phyloP scores from a whole-genome alignment of 2,113 vertebrate genomes.

The Tupaia tana region DNA sequence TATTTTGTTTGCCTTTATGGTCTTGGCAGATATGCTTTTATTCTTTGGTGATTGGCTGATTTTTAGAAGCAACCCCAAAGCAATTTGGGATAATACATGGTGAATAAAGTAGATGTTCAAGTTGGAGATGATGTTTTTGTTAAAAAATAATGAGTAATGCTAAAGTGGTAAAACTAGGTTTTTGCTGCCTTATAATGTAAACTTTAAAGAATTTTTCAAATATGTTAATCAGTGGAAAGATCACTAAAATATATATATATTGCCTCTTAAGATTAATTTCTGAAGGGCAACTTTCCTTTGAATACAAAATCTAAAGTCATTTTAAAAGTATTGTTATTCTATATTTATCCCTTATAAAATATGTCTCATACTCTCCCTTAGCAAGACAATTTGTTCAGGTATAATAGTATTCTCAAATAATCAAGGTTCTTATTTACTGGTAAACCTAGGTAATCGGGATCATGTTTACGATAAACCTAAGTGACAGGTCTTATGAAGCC shows the following conservation, averaged over 20 bases:
- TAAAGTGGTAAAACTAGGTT: neutral
- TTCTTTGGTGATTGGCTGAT: slow-evolving; percentile 22
- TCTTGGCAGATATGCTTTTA: slow-evolving; percentile 6
- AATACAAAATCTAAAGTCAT: neutral
- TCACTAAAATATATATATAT: neutral
- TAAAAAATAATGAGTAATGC: neutral
- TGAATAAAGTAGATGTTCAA: slow-evolving; percentile 17
- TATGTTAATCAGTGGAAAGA: neutral
- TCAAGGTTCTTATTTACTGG: neutral
- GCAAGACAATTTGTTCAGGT: neutral
- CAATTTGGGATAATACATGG: neutral
- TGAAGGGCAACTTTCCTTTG: slow-evolving; percentile 6
- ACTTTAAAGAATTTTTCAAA: slow-evolving; percentile 45
- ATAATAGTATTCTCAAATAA: neutral
- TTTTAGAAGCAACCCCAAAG: slow-evolving; percentile 48
- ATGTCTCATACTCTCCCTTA: neutral
- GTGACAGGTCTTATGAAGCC: too few species aligned
- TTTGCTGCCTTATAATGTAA: neutral
- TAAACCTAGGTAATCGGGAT: neutral
- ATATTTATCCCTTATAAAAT: neutral
- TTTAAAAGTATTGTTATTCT: slow-evolving; percentile 7
- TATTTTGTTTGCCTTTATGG: slow-evolving; percentile 27
- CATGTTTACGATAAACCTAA: too few species aligned
- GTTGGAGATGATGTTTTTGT: neutral
- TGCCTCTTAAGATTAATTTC: neutral